phyloP scores from a whole-genome alignment of 2,797 vertebrate species.

The Enteromius paludinosus region DNA sequence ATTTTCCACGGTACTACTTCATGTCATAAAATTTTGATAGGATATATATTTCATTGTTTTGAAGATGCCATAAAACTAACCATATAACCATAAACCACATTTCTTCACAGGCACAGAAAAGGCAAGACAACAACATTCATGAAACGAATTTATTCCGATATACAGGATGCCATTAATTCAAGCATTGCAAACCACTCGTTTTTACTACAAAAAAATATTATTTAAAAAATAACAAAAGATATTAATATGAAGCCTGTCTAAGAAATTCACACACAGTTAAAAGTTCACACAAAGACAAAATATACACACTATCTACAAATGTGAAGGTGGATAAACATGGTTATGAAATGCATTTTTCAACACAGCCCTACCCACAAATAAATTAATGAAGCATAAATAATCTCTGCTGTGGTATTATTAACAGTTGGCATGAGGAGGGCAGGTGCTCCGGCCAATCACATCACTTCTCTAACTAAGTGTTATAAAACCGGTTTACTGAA shows the following conservation, averaged over 20 bases:
- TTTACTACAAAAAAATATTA: constrained; percentile 46
- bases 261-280: constrained; percentile 32
- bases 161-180: constrained; percentile 50
- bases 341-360: constrained; percentile 29
- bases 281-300: constrained; percentile 25
- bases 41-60: background rate
- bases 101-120: background rate
- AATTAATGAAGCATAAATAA: constrained; percentile 38
- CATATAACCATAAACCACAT: background rate
- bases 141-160: constrained; percentile 67
- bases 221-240: constrained; percentile 39
- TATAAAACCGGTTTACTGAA: constrained; percentile 18
- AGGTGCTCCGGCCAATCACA: constrained; percentile 2
- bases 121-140: background rate
- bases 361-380: constrained; percentile 10
- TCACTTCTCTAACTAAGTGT: constrained; percentile 6
- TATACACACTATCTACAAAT: constrained; percentile 30
- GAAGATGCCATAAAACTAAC: background rate
- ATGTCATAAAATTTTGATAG: background rate
- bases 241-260: background rate
- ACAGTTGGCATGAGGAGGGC: background rate
- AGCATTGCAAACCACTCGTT: background rate
- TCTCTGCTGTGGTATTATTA: constrained; percentile 18
- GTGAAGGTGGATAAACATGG: constrained; percentile 12
- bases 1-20: background rate